phyloP scores from a whole-genome alignment of 2,797 vertebrate species.

The Tragopan temminckii region DNA sequence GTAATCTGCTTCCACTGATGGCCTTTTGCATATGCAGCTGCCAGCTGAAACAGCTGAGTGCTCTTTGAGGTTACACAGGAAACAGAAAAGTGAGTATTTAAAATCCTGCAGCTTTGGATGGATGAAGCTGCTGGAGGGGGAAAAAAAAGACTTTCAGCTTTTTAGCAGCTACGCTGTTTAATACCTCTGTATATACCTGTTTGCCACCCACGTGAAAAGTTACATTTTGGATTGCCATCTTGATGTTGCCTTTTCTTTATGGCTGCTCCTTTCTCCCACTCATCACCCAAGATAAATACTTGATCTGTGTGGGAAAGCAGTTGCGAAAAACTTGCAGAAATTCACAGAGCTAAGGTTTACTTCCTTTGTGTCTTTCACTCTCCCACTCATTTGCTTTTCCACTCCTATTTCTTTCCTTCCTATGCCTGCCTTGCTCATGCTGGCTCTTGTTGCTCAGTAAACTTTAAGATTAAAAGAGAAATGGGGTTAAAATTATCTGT shows the following conservation, averaged over 20 bases:
- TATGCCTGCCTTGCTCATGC: conserved; percentile 8
- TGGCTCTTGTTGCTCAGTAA: conserved; percentile 12
- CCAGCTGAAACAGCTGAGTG: fast-evolving
- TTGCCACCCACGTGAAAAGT: neutral
- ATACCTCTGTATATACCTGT: neutral
- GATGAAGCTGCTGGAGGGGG: neutral
- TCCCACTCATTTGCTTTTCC: neutral
- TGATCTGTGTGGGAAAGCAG: neutral
- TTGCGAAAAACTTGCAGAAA: neutral
- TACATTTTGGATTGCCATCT: neutral
- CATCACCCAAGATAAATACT: neutral
- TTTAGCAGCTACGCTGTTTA: neutral
- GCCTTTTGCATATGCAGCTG: neutral
- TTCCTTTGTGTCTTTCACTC: neutral
- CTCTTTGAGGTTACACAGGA: neutral
- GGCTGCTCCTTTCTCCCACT: neutral
- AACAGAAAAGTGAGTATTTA: conserved; percentile 10
- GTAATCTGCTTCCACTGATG: neutral
- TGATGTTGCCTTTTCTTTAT: neutral
- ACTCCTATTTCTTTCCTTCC: neutral
- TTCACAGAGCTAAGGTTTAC: conserved; percentile 12
- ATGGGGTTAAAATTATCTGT: conserved; percentile 5
- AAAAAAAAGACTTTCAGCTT: neutral
- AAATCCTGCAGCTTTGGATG: conserved; percentile 22
- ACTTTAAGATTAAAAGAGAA: conserved; percentile 47